Evolutionary conservation across 2,797 vertebrate species (phyloP), one percentile per base, ranked within the genome.

Genomic region (Caiman crocodilus): DNA sequence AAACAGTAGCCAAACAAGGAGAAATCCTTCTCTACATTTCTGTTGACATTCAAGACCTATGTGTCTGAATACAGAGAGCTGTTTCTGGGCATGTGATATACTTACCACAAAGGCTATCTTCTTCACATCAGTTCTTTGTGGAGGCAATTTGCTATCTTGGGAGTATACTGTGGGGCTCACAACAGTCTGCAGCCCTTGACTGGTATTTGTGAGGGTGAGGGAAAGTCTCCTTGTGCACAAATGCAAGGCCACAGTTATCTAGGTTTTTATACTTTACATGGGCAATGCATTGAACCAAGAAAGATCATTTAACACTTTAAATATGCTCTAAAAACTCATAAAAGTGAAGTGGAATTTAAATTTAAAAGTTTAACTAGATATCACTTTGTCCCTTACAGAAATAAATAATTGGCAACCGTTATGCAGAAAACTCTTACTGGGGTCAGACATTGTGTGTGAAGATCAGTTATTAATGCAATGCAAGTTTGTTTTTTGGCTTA

Each of bases 161-260:
- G 3, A 79, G 21, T 4, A 58, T 15, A 20, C 4, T 69, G n/a
- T 26, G 64, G 8, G 56, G n/a, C 64, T 4, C 0, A 1, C 58
- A 17, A 14, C 14, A 77, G 42, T 14, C 79, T 32, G 75, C 17
- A 21, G 55, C 64, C 21, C 58, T 65, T 59, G 20, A 4, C 21
- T 63, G 35, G 8, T 69, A 56, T 14, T 23, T 71, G 3, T 0
- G 8, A 16, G 7, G 2, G 14, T 1, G 4, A 4, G 1, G 1
- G 1, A 9, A 21, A 78, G 13, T 21, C 13, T 86, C 74, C 30
- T 64, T 55, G 16, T 25, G 8, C 25, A 28, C 4, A 30, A 21
- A 21, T 4, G 0, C 75, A 26, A 84, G 63, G 23, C 26, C 30
- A 6, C 28, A 17, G n/a, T 17, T 17, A 65, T 30, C 64, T 67